Percentiles rank a stretch among this genome's conserved stretches.
These are phyloP conservation scores for Cantharis nigra DNA, from an alignment of 2,888 invertebrate species.

Conservation along the genomic window DNA sequence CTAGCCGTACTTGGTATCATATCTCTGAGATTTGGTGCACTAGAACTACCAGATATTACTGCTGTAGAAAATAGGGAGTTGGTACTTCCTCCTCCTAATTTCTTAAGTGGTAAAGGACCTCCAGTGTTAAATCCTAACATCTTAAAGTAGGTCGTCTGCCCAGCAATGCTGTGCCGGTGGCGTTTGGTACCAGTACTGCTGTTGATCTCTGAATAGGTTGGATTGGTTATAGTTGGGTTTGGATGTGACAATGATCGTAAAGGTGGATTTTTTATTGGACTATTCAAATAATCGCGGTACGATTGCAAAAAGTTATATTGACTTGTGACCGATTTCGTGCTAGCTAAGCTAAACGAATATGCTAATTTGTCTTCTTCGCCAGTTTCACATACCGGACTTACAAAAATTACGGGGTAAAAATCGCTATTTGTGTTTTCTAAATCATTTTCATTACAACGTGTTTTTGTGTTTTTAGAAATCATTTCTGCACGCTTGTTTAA, in stretches of 20 bases:
- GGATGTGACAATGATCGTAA: slow-evolving; percentile 49
- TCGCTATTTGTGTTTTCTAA: background rate
- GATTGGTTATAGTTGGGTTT: slow-evolving; percentile 42
- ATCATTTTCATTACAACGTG: background rate
- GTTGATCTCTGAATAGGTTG: slow-evolving; percentile 51
- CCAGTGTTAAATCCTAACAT: slow-evolving; percentile 80
- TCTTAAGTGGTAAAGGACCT: slow-evolving; percentile 61
- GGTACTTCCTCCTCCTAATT: slow-evolving; percentile 68
- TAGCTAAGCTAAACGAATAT: slow-evolving; percentile 3
- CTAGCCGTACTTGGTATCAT: slow-evolving; percentile 80
- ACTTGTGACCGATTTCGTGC: background rate
- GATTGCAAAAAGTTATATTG: slow-evolving; percentile 7
- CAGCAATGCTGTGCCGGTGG: slow-evolving; percentile 95
- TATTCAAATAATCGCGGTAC: slow-evolving; percentile 4
- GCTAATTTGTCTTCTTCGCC: background rate
- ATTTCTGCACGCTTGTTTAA: background rate
- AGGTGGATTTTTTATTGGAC: slow-evolving; percentile 9
- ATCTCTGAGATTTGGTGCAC: slow-evolving; percentile 87
- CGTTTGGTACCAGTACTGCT: slow-evolving; percentile 63
- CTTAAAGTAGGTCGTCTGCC: slow-evolving; percentile 93
- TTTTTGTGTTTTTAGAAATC: background rate
- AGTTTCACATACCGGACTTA: background rate
- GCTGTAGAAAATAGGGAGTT: slow-evolving; percentile 94
- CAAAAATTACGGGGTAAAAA: background rate
- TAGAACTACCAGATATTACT: slow-evolving; percentile 92